Percentiles rank a stretch among this genome's conserved stretches.
Evolutionary conservation across 2,113 vertebrate species (phyloP).

Genomic region (Catharus bicknelli): DNA sequence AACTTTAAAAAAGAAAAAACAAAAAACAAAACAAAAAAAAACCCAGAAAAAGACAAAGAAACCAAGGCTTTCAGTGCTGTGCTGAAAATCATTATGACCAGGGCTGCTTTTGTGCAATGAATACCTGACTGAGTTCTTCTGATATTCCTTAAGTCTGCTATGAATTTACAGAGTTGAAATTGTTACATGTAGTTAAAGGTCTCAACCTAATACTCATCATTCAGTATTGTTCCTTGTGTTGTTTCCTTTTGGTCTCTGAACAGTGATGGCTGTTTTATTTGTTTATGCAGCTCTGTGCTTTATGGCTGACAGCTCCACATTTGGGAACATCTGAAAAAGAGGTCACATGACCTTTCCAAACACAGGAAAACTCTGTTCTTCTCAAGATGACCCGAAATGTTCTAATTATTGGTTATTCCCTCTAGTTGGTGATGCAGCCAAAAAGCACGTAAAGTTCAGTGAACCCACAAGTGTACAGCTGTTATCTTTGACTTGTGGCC

Average conservation of each 20-base stretch:
- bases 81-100: constrained; percentile 66
- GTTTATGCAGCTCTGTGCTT: neutral
- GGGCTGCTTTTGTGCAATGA: constrained; percentile 17
- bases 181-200: neutral
- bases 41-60: neutral
- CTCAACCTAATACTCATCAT: neutral
- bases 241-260: neutral
- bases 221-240: neutral
- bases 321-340: constrained; percentile 67
- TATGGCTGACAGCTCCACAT: constrained; percentile 45
- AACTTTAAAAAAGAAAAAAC: neutral
- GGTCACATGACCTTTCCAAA: constrained; percentile 73
- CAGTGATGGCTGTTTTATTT: constrained; percentile 2
- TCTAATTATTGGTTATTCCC: constrained; percentile 92
- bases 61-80: constrained; percentile 45
- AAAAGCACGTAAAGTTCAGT: constrained; percentile 84
- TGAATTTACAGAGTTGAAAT: constrained; percentile 7
- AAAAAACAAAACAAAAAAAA: too few relatives aligned
- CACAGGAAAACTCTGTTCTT: constrained; percentile 74
- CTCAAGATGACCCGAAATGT: constrained; percentile 88
- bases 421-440: constrained; percentile 81
- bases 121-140: neutral
- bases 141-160: neutral
- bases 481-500: constrained; percentile 93
- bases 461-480: constrained; percentile 91